Evolutionary conservation across 2,113 vertebrate species (phyloP), one percentile per base, ranked within the genome.

Genomic region (Gopherus flavomarginatus): DNA sequence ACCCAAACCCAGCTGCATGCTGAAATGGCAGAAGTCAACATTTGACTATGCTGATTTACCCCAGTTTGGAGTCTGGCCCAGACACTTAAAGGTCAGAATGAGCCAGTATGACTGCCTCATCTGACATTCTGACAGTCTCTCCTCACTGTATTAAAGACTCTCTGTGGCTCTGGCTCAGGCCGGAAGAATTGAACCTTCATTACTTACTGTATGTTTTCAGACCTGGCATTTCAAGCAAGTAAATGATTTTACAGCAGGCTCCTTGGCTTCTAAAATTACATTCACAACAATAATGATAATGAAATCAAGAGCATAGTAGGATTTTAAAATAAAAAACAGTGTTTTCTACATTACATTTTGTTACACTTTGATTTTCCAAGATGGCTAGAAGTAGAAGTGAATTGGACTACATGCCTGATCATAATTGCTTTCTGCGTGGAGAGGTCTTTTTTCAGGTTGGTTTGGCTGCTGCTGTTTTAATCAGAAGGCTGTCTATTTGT

Each of bases 401-500:
- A 96, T 97, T 0, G 16, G 96, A 97, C 97, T 97, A 79, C 85
- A 92, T 97, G 97, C 38, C 13, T 92, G 75, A 12, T 95, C 87
- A 86, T 97, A 98, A 98, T 96, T 97, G 97, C 97, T 97, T 98
- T 98, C 96, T 94, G 81, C 0, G 4, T 95, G 96, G 94, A 96
- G 92, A 96, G 87, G 93, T 96, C 96, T 98, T 97, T 59, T 98
- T 98, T 87, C 97, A 98, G 95, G 91, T 95, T 94, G 59, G 44
- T 97, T 90, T 93, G 96, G 88, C 79, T 90, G 91, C 94, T 78
- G 98, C 98, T 98, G 95, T 97, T 98, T 98, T 98, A 98, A 98
- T 98, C 97, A 98, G 97, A 98, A 98, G 81, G 91, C 96, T 98
- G 97, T 97, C 98, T 98, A 98, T 98, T 98, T 98, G 97, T 98